Conservation (phyloP, 2,888 invertebrate species). For the Polydrusus tereticollis region DNA sequence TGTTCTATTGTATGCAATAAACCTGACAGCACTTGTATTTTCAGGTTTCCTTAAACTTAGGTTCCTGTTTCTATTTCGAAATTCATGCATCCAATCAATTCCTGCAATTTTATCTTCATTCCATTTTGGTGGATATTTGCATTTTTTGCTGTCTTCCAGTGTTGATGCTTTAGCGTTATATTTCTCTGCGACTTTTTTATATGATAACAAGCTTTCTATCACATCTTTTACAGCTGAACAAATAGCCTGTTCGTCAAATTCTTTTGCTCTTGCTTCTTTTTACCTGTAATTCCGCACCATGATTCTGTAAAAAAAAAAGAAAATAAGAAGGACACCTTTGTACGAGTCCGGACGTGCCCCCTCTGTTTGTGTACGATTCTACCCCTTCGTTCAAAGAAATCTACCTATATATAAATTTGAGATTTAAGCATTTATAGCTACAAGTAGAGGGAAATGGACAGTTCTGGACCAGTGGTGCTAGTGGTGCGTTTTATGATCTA, state of each 20-base stretch:
- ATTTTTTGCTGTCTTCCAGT: background rate
- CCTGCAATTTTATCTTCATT: constrained; percentile 2
- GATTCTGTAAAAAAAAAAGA: background rate
- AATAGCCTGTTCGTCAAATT: background rate
- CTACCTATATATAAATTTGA: no score
- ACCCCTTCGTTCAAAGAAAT: background rate
- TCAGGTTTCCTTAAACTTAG: constrained; percentile 43
- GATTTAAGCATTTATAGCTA: no score
- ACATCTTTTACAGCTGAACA: background rate
- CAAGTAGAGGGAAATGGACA: no score
- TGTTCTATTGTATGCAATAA: constrained; percentile 53
- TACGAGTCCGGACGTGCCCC: background rate
- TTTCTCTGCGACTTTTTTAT: background rate
- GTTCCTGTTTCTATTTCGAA: constrained; percentile 34
- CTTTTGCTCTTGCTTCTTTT: background rate
- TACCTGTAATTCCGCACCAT: background rate
- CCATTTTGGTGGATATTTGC: constrained; percentile 4
- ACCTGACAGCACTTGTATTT: constrained; percentile 52
- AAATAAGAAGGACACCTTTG: background rate
- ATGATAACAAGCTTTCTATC: background rate
- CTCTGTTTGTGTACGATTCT: background rate
- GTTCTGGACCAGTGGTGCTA: no score
- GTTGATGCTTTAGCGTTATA: background rate
- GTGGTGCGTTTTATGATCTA: no score
- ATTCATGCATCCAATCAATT: background rate